Base-by-base conservation (phyloP, 2,113 vertebrate species). In the Galemys pyrenaicus region DNA sequence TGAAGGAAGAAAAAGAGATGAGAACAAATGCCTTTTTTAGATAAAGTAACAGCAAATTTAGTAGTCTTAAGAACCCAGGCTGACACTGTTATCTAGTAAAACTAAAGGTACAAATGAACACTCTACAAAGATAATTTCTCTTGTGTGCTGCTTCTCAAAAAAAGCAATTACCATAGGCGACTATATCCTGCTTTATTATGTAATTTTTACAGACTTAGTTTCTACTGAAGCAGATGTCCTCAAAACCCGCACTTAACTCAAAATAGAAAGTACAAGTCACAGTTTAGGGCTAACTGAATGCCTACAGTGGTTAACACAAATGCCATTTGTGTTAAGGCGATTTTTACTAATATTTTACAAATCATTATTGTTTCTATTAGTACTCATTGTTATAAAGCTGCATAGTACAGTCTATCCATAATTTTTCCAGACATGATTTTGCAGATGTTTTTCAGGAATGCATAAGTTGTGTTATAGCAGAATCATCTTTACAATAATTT, bases 201-300 rank as follows among this genome's bases (percentile, higher is more conserved):
- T 92, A 68, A 73, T 64, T 62, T 92, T 75, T 32, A 91, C 24
- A 94, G 75, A 88, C 71, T 79, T 35, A 85, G 32, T 75, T 88
- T 81, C 78, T 92, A 51, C 41, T 75, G 4, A 95, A 88, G 37
- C 51, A 80, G 65, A 35, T 88, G 60, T 22, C n/a, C 30, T 91
- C 35, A 88, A 94, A 74, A 91, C n/a, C 44, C 56, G 9, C 32
- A 58, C 20, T 60, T n/a, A n/a, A n/a, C n/a, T 87, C 82, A 95
- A 93, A 84, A 58, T 5, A 89, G 30, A 22, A 58, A 89, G 32
- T 41, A 81, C 1, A 10, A 87, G 62, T 12, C 32, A 9, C 44
- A 62, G 24, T 51, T 41, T 77, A 82, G 65, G 10, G 64, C 35
- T 28, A 75, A 56, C 26, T 79, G 15, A 87, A 64, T 1, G 6